phyloP scores from a whole-genome alignment of 2,113 vertebrate species.

The Periophthalmus modestus region DNA sequence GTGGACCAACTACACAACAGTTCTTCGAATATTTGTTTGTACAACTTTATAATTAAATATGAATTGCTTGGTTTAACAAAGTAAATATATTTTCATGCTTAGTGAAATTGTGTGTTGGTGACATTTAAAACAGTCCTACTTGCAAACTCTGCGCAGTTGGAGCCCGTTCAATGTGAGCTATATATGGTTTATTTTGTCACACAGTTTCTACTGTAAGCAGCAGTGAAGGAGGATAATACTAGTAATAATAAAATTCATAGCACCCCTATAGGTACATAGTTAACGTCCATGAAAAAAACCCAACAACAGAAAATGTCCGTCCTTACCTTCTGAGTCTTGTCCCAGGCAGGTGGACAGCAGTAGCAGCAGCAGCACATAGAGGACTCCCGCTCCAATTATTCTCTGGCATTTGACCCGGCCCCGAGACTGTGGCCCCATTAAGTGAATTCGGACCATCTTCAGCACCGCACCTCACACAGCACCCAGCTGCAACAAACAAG shows the following conservation, averaged over 20 bases:
- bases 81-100: too few relatives aligned
- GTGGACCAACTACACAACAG: background rate
- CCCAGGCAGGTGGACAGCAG: constrained; percentile 63
- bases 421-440: constrained; percentile 45
- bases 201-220: too few relatives aligned
- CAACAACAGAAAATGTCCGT: background rate
- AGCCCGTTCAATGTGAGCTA: too few relatives aligned
- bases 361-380: constrained; percentile 67
- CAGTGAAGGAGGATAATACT: background rate
- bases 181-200: too few relatives aligned
- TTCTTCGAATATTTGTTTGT: too few relatives aligned
- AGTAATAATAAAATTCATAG: too few relatives aligned
- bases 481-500: constrained; percentile 50
- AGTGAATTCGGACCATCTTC: constrained; percentile 60
- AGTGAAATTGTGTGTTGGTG: too few relatives aligned
- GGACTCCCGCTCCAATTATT: constrained; percentile 50
- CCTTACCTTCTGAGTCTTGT: constrained; percentile 72
- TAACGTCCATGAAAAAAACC: background rate
- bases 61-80: too few relatives aligned
- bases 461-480: constrained; percentile 57
- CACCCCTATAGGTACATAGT: too few relatives aligned
- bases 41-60: background rate
- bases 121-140: too few relatives aligned
- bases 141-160: too few relatives aligned
- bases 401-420: constrained; percentile 54